These are phyloP conservation scores for Hypena proboscidalis DNA, from an alignment of 2,888 invertebrate genomes.

Conservation along the genomic window DNA sequence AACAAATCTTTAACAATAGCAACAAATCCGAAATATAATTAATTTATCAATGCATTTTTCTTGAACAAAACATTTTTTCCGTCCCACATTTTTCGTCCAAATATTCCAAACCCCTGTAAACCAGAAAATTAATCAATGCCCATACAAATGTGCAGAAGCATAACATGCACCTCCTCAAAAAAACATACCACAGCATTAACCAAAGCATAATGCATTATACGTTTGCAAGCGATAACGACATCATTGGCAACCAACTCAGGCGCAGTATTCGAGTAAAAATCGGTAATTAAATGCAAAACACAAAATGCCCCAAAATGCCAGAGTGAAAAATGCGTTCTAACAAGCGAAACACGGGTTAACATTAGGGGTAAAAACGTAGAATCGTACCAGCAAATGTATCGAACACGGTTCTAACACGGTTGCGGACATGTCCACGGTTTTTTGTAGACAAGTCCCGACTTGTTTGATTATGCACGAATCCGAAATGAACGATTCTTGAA, in stretches of 20 bases:
- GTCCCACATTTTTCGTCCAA: too few relatives aligned
- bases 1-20: too few relatives aligned
- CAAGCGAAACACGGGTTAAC: constrained; percentile 50
- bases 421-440: constrained; percentile 47
- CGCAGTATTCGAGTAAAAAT: constrained; percentile 38
- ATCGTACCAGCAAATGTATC: constrained; percentile 37
- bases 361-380: constrained; percentile 48
- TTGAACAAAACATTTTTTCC: too few relatives aligned
- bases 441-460: constrained; percentile 57
- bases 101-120: too few relatives aligned
- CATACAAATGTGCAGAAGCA: constrained; percentile 23
- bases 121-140: constrained; percentile 21
- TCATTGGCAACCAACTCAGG: constrained; percentile 45
- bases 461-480: constrained; percentile 68
- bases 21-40: too few relatives aligned
- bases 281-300: constrained; percentile 40
- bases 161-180: constrained; percentile 25
- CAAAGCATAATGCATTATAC: constrained; percentile 34
- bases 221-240: constrained; percentile 36
- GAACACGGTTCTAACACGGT: constrained; percentile 57
- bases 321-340: constrained; percentile 32
- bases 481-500: constrained; percentile 51
- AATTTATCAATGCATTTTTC: too few relatives aligned
- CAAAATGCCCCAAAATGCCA: constrained; percentile 42
- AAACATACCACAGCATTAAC: constrained; percentile 26